Conservation (phyloP, 2,888 invertebrate species). For the Notocelia uddmanniana region DNA sequence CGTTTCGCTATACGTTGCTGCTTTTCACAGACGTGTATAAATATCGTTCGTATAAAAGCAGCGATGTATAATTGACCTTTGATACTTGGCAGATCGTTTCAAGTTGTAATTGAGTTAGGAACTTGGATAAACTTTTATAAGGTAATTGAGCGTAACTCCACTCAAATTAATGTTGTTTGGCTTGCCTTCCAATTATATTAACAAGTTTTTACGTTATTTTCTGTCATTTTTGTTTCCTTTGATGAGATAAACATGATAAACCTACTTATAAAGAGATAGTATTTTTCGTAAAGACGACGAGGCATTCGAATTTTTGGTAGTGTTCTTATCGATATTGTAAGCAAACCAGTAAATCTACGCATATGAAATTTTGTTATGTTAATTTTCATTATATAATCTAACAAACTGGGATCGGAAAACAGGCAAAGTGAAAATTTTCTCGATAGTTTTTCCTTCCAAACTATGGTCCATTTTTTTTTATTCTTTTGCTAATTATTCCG, state of each 20-base stretch:
- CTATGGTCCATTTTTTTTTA: too few species aligned
- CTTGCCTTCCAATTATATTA: conserved; percentile 20
- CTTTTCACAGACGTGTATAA: not conserved
- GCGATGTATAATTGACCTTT: conserved; percentile 17
- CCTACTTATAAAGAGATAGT: not conserved
- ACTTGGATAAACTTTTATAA: conserved; percentile 38
- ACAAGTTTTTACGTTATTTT: conserved; percentile 6
- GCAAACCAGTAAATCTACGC: too few species aligned
- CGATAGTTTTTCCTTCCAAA: too few species aligned
- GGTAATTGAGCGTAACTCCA: conserved; percentile 16
- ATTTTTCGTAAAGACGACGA: too few species aligned
- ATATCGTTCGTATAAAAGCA: not conserved
- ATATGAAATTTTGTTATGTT: too few species aligned
- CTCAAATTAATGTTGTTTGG: conserved; percentile 24
- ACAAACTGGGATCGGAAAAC: too few species aligned
- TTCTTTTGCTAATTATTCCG: too few species aligned
- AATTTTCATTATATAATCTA: too few species aligned
- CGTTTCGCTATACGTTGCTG: conserved; percentile 8
- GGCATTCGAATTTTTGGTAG: too few species aligned
- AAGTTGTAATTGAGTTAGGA: conserved; percentile 35
- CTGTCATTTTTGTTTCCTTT: not conserved
- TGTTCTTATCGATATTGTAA: too few species aligned
- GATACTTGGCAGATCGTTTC: conserved; percentile 19
- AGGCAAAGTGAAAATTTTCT: too few species aligned
- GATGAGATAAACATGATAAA: not conserved